Evolutionary conservation across 2,888 invertebrate genomes (phyloP).

Genomic region (Chaetogeoica ovagalla): DNA sequence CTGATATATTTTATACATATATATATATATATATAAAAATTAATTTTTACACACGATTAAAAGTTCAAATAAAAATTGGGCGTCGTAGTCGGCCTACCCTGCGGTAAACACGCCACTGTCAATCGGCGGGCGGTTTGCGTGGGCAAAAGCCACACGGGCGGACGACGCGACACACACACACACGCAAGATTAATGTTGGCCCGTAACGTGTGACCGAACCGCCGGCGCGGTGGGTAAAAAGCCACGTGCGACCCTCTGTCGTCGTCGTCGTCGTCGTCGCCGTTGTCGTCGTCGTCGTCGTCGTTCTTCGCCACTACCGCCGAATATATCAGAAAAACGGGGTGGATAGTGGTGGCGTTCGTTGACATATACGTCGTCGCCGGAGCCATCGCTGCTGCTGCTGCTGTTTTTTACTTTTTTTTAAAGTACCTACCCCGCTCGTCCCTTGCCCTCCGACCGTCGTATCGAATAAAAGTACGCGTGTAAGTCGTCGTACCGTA

Average conservation of each 20-base stretch:
- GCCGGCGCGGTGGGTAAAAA: not conserved
- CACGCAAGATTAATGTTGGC: constrained; percentile 43
- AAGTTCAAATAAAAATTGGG: no score
- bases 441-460: not conserved
- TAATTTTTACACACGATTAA: no score
- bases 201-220: constrained; percentile 24
- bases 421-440: constrained; percentile 24
- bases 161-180: not conserved
- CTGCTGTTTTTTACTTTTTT: constrained; percentile 6
- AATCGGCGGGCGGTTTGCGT: no score
- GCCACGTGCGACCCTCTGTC: constrained; percentile 30
- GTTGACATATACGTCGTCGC: no score
- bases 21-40: no score
- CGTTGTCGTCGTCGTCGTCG: no score
- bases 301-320: no score
- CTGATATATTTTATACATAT: no score
- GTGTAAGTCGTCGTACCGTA: constrained; percentile 29
- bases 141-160: not conserved
- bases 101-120: no score
- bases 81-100: no score
- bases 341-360: not conserved
- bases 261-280: no score
- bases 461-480: constrained; percentile 33
- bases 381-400: no score
- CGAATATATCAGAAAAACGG: not conserved